A percentile compares a stretch with the other conserved stretches of the same genome.
These are phyloP conservation scores for Syncerus caffer DNA, from an alignment of 2,797 vertebrate species.

Conservation along the genomic window DNA sequence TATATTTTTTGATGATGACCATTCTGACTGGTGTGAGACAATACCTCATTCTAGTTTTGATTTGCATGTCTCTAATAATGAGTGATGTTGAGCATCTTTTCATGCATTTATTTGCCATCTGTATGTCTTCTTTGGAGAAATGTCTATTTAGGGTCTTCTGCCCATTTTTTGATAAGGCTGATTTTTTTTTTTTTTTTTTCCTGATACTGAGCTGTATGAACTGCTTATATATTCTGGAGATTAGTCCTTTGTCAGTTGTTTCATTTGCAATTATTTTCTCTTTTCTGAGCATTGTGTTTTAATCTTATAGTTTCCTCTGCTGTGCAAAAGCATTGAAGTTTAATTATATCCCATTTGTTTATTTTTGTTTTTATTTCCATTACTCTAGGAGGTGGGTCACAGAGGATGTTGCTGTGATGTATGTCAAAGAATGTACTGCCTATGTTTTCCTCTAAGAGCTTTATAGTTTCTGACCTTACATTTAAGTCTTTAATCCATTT, in stretches of 20 bases:
- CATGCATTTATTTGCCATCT: not conserved
- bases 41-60: not conserved
- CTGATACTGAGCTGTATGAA: not conserved
- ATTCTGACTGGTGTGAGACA: not conserved
- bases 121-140: not conserved
- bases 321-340: not conserved
- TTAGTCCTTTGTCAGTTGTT: not conserved
- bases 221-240: not conserved
- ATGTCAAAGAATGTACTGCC: not conserved
- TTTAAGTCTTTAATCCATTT: not conserved
- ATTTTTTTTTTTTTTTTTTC: rapidly evolving
- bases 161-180: not conserved
- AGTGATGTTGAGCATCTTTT: not conserved
- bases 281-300: not conserved
- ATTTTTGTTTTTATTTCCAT: not conserved
- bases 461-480: not conserved
- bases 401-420: not conserved
- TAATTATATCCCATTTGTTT: not conserved
- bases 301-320: not conserved
- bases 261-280: not conserved
- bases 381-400: not conserved
- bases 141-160: not conserved
- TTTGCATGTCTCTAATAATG: not conserved
- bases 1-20: not conserved
- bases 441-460: not conserved